These are phyloP conservation scores for Apostichopus parvimensis DNA, from an alignment of 35 echinoderm and acorn worm genomes.

Conservation along the genomic window DNA sequence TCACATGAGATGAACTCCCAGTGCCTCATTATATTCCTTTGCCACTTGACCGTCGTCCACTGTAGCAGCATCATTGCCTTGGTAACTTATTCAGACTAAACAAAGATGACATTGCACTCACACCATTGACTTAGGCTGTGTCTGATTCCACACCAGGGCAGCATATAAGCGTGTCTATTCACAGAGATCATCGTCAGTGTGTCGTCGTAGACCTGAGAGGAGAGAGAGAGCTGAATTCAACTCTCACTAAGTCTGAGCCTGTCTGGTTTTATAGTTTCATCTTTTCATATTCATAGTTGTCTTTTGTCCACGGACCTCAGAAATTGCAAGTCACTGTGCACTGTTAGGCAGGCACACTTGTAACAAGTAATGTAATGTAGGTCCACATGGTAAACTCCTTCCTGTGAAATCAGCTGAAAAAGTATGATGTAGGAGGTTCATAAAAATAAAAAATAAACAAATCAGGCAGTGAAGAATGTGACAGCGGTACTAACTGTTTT, in stretches of 20 bases:
- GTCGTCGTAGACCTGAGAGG: no score
- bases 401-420: no score
- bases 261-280: neutral
- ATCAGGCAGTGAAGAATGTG: no score
- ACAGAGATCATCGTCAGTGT: neutral
- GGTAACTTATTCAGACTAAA: slow-evolving; percentile 32
- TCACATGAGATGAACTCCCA: neutral
- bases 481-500: no score
- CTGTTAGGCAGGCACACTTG: neutral
- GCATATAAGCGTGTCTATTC: neutral
- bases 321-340: neutral
- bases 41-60: neutral
- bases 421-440: no score
- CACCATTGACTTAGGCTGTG: slow-evolving; percentile 26
- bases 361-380: no score
- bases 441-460: no score
- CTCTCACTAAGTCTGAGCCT: neutral
- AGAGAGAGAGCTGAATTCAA: no score
- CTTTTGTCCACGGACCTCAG: neutral
- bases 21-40: neutral
- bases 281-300: neutral
- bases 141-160: slow-evolving; percentile 28
- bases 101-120: slow-evolving; percentile 37
- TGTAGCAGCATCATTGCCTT: neutral
- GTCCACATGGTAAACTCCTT: no score